Conservation (phyloP, 2,113 vertebrate genomes). For the Sprattus sprattus region DNA sequence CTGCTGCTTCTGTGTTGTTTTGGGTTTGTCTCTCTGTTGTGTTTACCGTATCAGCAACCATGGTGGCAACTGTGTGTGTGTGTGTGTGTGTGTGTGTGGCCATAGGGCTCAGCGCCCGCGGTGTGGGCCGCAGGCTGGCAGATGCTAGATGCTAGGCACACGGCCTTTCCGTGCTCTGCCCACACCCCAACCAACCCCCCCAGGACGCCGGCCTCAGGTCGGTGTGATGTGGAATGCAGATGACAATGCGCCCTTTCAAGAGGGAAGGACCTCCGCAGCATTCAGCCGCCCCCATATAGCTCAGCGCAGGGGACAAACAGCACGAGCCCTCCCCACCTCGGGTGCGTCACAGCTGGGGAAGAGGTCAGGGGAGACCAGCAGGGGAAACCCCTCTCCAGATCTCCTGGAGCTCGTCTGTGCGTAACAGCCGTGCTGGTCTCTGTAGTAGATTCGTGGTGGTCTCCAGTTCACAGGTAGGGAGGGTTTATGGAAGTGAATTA, state of each 20-base stretch:
- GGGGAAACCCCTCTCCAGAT: background rate
- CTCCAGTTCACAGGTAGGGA: constrained; percentile 40
- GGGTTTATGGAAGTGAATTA: constrained; percentile 13
- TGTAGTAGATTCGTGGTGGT: constrained; percentile 18
- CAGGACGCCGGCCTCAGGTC: constrained; percentile 31
- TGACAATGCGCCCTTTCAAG: constrained; percentile 46
- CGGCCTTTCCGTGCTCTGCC: background rate
- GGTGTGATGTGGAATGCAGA: constrained; percentile 42
- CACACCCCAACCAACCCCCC: background rate
- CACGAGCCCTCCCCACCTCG: background rate
- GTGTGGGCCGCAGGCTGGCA: constrained; percentile 1
- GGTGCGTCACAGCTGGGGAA: background rate
- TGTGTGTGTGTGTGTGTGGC: background rate
- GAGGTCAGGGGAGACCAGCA: background rate
- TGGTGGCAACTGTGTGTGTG: background rate
- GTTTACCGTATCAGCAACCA: background rate
- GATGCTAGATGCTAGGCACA: background rate
- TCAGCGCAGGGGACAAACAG: constrained; percentile 4
- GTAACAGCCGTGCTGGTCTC: background rate
- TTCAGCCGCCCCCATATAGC: constrained; percentile 26
- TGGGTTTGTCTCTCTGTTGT: background rate
- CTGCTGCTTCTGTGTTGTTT: background rate
- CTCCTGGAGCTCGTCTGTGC: constrained; percentile 5
- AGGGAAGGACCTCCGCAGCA: constrained; percentile 23
- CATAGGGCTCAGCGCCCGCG: too few species aligned